Conservation (phyloP, 2,113 vertebrate genomes). For the Pogona vitticeps region DNA sequence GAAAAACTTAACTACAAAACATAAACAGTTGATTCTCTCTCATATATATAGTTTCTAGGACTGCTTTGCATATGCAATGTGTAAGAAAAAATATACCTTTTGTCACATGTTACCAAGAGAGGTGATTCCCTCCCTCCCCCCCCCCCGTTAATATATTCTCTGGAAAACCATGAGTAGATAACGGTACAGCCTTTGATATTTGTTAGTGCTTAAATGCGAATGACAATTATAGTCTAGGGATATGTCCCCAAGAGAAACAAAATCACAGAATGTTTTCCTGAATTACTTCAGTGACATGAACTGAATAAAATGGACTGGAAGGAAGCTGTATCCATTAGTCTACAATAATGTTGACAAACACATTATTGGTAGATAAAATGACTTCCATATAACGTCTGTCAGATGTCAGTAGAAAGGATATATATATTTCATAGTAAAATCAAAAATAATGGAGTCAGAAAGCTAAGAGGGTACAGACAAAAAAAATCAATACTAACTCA, state of each 20-base stretch:
- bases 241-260: conserved; percentile 56
- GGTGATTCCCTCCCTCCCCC: neutral
- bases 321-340: conserved; percentile 81
- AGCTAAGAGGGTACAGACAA: conserved; percentile 71
- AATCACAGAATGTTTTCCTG: conserved; percentile 53
- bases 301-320: conserved; percentile 59
- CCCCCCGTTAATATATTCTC: no score
- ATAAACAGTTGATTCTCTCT: neutral
- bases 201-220: neutral
- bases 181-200: neutral
- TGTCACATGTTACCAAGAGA: neutral
- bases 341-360: conserved; percentile 83
- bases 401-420: conserved; percentile 85
- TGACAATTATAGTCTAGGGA: conserved; percentile 58
- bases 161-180: neutral
- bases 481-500: conserved; percentile 81
- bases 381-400: conserved; percentile 89
- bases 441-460: conserved; percentile 88
- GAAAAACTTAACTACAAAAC: no score
- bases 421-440: conserved; percentile 88
- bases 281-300: conserved; percentile 78
- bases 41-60: neutral
- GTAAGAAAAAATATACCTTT: neutral
- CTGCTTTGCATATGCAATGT: neutral
- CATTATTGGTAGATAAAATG: conserved; percentile 86